Evolutionary conservation across 2,113 vertebrate genomes (phyloP).

Genomic region (Lichenostomus cassidix): DNA sequence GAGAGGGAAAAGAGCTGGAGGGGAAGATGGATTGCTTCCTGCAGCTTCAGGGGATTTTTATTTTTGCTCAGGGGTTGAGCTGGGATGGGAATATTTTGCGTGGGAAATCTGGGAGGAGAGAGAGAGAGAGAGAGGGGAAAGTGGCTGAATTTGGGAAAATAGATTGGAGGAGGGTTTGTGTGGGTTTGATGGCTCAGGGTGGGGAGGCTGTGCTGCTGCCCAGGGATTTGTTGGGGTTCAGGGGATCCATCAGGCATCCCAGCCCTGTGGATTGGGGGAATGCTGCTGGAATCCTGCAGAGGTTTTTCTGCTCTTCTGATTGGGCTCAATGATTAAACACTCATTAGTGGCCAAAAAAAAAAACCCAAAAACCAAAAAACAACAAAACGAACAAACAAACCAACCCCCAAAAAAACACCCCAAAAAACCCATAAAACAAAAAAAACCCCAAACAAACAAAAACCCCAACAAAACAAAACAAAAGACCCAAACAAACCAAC

Average conservation of each 20-base stretch:
- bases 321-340: not conserved
- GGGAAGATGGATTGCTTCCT: slow-evolving; percentile 14
- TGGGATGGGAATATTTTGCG: not conserved
- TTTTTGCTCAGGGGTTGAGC: not conserved
- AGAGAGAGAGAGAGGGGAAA: not conserved
- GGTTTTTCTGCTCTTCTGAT: not conserved
- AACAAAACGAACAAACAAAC: not conserved
- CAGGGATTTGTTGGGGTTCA: not conserved
- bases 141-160: not conserved
- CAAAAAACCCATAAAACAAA: too few relatives aligned
- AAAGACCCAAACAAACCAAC: not conserved
- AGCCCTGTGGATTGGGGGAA: not conserved
- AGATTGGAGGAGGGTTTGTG: accelerated
- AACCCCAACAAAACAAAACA: too few relatives aligned
- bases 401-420: too few relatives aligned
- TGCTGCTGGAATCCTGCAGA: not conserved
- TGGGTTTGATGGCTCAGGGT: accelerated
- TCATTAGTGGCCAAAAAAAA: accelerated
- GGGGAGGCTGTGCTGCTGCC: not conserved
- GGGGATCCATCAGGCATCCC: not conserved
- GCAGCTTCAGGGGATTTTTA: not conserved
- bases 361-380: not conserved
- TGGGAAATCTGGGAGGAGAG: not conserved
- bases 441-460: not conserved
- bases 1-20: not conserved